Percentiles rank a stretch among this genome's conserved stretches.
Conservation (phyloP, 2,888 invertebrate species). For the Merodon equestris region DNA sequence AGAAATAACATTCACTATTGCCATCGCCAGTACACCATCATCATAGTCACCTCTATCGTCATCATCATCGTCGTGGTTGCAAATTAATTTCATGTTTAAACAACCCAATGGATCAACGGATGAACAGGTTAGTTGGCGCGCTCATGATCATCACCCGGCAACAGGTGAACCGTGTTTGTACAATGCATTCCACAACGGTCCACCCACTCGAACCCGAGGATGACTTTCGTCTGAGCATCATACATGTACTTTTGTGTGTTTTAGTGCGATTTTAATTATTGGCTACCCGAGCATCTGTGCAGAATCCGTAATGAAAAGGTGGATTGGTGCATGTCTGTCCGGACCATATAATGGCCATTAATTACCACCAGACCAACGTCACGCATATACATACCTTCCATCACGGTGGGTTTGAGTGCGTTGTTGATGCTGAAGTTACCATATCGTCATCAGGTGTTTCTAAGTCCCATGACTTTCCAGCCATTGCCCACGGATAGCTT, state of each 20-base stretch:
- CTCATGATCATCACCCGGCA: constrained; percentile 47
- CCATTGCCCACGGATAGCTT: constrained; percentile 19
- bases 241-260: neutral
- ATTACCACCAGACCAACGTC: constrained; percentile 50
- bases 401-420: constrained; percentile 19
- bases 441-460: constrained; percentile 38
- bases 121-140: constrained; percentile 48
- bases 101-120: constrained; percentile 47
- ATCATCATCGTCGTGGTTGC: constrained; percentile 59
- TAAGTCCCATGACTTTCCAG: constrained; percentile 52
- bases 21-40: constrained; percentile 36
- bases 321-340: constrained; percentile 48
- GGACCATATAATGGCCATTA: constrained; percentile 61
- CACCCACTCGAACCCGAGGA: constrained; percentile 54
- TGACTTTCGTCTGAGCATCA: constrained; percentile 42
- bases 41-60: constrained; percentile 31
- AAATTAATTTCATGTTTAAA: constrained; percentile 69
- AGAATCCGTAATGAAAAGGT: constrained; percentile 67
- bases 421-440: too few species aligned
- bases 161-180: constrained; percentile 52
- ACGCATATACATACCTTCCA: constrained; percentile 48
- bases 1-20: constrained; percentile 54
- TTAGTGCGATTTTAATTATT: constrained; percentile 58
- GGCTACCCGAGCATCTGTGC: constrained; percentile 54
- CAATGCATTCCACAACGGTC: constrained; percentile 28